Evolutionary conservation across 2,888 invertebrate genomes (phyloP).

Genomic region (Diploptera punctata): DNA sequence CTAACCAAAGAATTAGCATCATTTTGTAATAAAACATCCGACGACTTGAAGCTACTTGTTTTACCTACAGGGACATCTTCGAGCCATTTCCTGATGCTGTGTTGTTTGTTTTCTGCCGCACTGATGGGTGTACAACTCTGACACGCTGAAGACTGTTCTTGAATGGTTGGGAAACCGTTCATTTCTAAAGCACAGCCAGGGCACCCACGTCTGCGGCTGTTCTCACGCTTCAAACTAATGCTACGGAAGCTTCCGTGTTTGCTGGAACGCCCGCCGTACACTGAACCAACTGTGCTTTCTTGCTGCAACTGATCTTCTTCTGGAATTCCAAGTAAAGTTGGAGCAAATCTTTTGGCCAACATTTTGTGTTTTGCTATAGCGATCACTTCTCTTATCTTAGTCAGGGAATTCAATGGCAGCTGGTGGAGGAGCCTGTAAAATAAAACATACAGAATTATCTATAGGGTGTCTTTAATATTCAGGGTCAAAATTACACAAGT

Average conservation of each 20-base stretch:
- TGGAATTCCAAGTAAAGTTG: constrained; percentile 79
- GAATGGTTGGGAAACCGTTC: not conserved
- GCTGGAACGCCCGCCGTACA: not conserved
- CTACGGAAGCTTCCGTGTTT: constrained; percentile 59
- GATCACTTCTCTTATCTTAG: constrained; percentile 90
- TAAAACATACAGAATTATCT: too few relatives aligned
- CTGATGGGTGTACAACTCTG: constrained; percentile 8
- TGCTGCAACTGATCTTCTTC: constrained; percentile 68
- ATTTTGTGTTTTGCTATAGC: constrained; percentile 89
- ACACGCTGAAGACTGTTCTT: not conserved
- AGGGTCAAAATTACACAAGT: too few relatives aligned
- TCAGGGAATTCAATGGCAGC: constrained; percentile 88
- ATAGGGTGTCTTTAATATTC: too few relatives aligned
- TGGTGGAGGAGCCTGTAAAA: constrained; percentile 83
- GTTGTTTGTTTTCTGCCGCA: constrained; percentile 69
- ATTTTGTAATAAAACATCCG: too few relatives aligned
- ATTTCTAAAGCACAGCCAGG: constrained; percentile 64
- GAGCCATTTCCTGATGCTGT: constrained; percentile 76
- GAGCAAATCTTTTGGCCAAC: constrained; percentile 79
- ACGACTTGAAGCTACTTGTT: too few relatives aligned
- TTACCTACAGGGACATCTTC: constrained; percentile 68
- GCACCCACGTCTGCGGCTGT: constrained; percentile 65
- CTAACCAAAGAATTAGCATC: not conserved
- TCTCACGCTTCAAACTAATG: constrained; percentile 66
- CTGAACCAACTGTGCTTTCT: constrained; percentile 48